Evolutionary conservation across 1,140 invertebrate genomes (phyloP).

Genomic region (Stegodyphus dumicola): DNA sequence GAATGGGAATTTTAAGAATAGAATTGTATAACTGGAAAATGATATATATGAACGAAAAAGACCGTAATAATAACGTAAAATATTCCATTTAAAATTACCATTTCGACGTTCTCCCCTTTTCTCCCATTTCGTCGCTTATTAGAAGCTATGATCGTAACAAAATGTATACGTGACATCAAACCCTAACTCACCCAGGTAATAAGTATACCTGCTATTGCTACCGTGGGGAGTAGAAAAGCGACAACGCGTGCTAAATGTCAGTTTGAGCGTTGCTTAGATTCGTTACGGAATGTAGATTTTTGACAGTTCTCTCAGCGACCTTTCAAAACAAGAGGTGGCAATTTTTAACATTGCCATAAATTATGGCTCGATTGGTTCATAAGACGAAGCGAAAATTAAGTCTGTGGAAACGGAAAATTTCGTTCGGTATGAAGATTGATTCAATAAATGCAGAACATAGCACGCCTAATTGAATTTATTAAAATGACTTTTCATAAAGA

Average conservation of each 20-base stretch:
- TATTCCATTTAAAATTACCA: background rate
- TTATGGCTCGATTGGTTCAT: background rate
- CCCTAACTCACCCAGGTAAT: constrained; percentile 9
- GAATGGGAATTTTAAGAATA: too few relatives aligned
- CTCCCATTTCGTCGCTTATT: background rate
- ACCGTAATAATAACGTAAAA: background rate
- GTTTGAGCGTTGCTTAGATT: background rate
- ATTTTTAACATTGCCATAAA: constrained; percentile 35
- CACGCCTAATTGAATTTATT: background rate
- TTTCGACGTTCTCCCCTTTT: background rate
- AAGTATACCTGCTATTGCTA: constrained; percentile 37
- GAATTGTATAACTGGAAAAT: too few relatives aligned
- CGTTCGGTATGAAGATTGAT: background rate
- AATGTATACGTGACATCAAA: constrained; percentile 53
- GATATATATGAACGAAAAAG: background rate
- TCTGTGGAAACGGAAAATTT: background rate
- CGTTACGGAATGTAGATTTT: constrained; percentile 4
- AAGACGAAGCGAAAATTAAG: background rate
- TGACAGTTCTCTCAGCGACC: constrained; percentile 24
- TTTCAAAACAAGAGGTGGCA: background rate
- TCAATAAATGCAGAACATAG: background rate
- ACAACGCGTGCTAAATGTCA: constrained; percentile 54
- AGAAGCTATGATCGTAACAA: background rate
- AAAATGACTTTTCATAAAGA: background rate
- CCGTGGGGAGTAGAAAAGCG: constrained; percentile 36